phyloP scores from a whole-genome alignment of 2,797 vertebrate genomes.

The Babyrousa celebensis region DNA sequence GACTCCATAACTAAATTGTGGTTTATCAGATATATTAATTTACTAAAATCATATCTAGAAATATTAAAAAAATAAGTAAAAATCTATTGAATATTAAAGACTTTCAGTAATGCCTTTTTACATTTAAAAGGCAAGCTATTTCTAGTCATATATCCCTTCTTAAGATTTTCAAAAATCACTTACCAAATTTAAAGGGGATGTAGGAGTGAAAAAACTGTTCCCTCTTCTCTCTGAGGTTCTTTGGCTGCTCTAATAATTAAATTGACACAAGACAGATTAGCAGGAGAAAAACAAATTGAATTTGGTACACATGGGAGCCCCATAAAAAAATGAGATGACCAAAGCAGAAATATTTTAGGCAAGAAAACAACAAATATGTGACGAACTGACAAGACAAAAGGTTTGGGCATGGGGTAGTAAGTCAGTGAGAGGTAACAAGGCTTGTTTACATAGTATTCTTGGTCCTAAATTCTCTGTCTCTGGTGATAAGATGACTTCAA shows the following conservation, averaged over 20 bases:
- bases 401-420: not conserved
- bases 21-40: not conserved
- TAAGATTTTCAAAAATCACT: constrained; percentile 44
- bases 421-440: not conserved
- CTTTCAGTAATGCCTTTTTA: constrained; percentile 2
- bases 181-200: constrained; percentile 19
- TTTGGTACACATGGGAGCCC: not conserved
- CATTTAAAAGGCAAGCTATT: constrained; percentile 55
- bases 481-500: not conserved
- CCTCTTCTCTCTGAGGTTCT: not conserved
- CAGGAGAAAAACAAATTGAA: not conserved
- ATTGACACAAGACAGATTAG: not conserved
- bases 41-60: not conserved
- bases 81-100: not conserved
- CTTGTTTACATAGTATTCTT: too few species aligned
- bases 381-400: not conserved
- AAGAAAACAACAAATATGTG: not conserved
- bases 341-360: not conserved
- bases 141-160: not conserved
- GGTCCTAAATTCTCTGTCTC: not conserved
- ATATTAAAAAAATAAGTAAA: constrained; percentile 29
- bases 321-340: not conserved
- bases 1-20: not conserved
- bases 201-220: not conserved
- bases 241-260: not conserved